Evolutionary conservation across 1,140 invertebrate genomes (phyloP).

Genomic region (Drosophila ohnishii): DNA sequence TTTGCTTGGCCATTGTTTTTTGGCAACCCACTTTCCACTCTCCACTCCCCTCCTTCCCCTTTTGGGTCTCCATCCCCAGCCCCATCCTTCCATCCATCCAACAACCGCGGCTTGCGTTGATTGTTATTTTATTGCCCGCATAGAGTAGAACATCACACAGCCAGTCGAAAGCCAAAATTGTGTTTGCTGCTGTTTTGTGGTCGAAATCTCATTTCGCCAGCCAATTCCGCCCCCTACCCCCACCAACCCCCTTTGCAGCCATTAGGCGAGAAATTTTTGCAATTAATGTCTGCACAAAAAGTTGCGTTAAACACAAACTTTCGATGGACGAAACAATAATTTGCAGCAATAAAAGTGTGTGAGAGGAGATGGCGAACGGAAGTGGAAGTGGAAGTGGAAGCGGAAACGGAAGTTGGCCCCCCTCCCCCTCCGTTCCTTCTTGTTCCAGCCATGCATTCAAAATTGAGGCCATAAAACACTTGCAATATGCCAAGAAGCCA

Average conservation of each 20-base stretch:
- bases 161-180: slow-evolving; percentile 68
- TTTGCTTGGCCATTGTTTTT: slow-evolving; percentile 1
- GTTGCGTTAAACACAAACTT: slow-evolving; percentile 42
- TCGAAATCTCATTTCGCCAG: slow-evolving; percentile 72
- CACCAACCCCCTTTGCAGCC: not conserved
- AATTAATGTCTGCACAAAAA: slow-evolving; percentile 50
- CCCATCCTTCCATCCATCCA: not conserved
- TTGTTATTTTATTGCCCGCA: slow-evolving; percentile 76
- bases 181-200: slow-evolving; percentile 73
- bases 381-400: not conserved
- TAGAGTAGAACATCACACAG: slow-evolving; percentile 64
- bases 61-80: not conserved
- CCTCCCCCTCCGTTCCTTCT: too few relatives aligned
- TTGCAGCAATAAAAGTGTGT: slow-evolving; percentile 19
- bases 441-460: slow-evolving; percentile 1
- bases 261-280: slow-evolving; percentile 48
- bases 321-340: slow-evolving; percentile 41
- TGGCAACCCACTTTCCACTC: not conserved
- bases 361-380: not conserved
- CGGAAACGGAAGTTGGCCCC: not conserved
- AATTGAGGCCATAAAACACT: slow-evolving; percentile 16
- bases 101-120: slow-evolving; percentile 73
- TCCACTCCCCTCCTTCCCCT: not conserved
- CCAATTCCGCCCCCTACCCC: not conserved
- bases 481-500: not conserved